A percentile compares a stretch with the other conserved stretches of the same genome.
Conservation (phyloP, 2,113 vertebrate genomes). For the Indicator indicator region DNA sequence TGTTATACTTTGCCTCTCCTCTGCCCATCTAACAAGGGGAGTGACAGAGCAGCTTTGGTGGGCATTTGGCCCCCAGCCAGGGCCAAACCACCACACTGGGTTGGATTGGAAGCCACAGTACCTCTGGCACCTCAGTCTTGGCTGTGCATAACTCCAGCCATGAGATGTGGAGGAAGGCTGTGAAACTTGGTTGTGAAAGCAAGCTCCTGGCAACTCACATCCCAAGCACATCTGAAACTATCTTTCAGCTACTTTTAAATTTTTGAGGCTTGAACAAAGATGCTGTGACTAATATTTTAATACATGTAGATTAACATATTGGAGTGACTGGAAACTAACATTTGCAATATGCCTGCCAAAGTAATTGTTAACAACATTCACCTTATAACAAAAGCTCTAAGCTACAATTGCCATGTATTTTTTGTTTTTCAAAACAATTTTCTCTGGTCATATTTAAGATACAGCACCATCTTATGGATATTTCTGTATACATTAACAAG, state of each 20-base stretch:
- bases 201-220: neutral
- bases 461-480: constrained; percentile 83
- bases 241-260: constrained; percentile 33
- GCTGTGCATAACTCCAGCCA: neutral
- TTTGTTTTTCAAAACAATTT: constrained; percentile 44
- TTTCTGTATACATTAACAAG: constrained; percentile 61
- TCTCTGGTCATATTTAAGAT: constrained; percentile 74
- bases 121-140: neutral
- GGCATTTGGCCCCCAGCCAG: too few species aligned
- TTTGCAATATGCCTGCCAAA: constrained; percentile 34
- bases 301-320: constrained; percentile 47
- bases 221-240: neutral
- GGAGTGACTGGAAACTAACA: constrained; percentile 41
- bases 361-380: neutral
- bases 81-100: too few species aligned
- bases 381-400: neutral
- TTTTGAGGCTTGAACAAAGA: constrained; percentile 33
- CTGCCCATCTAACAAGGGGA: too few species aligned
- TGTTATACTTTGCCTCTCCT: too few species aligned
- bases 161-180: neutral
- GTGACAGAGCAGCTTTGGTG: too few species aligned
- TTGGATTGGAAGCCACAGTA: neutral
- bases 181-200: constrained; percentile 1
- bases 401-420: neutral
- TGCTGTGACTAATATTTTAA: constrained; percentile 41